Evolutionary conservation across 1,140 invertebrate species (phyloP).

Genomic region (Orius laevigatus): DNA sequence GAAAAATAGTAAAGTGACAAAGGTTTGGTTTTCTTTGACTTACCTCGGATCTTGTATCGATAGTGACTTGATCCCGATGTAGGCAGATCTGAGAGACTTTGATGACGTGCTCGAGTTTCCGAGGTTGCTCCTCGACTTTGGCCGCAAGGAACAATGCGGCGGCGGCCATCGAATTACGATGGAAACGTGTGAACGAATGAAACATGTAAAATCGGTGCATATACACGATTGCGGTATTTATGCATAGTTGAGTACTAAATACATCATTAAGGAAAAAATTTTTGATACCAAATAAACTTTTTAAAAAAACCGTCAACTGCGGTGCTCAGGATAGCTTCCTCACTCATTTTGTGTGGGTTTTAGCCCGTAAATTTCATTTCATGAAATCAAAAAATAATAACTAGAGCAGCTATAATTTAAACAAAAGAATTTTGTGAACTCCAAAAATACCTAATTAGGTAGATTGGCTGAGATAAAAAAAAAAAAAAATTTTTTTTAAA

Average conservation of each 20-base stretch:
- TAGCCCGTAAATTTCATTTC: background rate
- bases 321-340: no score
- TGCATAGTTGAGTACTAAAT: constrained; percentile 68
- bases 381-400: constrained; percentile 3
- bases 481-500: no score
- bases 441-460: no score
- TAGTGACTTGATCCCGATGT: constrained; percentile 30
- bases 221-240: constrained; percentile 93
- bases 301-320: no score
- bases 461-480: no score
- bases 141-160: constrained; percentile 87
- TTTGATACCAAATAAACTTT: background rate
- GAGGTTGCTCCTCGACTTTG: constrained; percentile 92
- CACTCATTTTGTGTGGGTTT: no score
- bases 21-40: background rate
- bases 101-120: constrained; percentile 92
- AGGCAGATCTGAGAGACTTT: constrained; percentile 74
- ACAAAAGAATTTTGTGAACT: no score
- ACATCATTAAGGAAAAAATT: constrained; percentile 25
- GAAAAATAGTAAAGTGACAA: constrained; percentile 25
- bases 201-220: constrained; percentile 97
- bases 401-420: background rate
- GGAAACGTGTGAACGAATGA: constrained; percentile 74
- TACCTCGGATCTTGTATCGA: constrained; percentile 1
- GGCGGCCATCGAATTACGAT: constrained; percentile 62